Evolutionary conservation across 1,140 invertebrate genomes (phyloP).

Genomic region (Drosophila rhopaloa): DNA sequence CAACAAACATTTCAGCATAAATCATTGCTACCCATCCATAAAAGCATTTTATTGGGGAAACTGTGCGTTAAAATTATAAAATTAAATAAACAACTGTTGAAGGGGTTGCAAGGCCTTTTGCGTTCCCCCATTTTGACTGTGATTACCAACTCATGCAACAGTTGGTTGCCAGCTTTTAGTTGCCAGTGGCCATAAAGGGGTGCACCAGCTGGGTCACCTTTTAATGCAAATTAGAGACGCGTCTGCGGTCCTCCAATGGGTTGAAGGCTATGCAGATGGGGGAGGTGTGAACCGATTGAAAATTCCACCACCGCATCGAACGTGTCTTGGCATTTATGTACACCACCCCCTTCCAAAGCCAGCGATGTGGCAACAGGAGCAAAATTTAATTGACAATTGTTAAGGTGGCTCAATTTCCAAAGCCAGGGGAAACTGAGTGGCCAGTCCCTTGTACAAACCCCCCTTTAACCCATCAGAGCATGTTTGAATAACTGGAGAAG

Average conservation of each 20-base stretch:
- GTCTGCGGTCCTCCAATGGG: conserved; percentile 1
- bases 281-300: conserved; percentile 24
- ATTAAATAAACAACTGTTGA: conserved; percentile 61
- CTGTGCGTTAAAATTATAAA: conserved; percentile 75
- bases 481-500: not conserved
- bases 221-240: conserved; percentile 69
- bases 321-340: conserved; percentile 51
- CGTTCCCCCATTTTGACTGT: not conserved
- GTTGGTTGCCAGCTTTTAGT: conserved; percentile 37
- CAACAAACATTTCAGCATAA: conserved; percentile 23
- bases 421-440: conserved; percentile 8
- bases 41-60: conserved; percentile 34
- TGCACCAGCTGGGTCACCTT: conserved; percentile 36
- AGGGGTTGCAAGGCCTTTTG: conserved; percentile 41
- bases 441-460: conserved; percentile 7
- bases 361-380: conserved; percentile 6
- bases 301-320: conserved; percentile 44
- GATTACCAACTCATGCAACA: conserved; percentile 43
- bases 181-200: conserved; percentile 17
- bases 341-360: conserved; percentile 2
- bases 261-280: not conserved
- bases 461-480: conserved; percentile 3
- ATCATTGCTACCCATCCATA: conserved; percentile 15
- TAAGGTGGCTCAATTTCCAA: conserved; percentile 46
- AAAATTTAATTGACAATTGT: conserved; percentile 71